phyloP scores from a whole-genome alignment of 1,140 invertebrate genomes.

The Drosophila mayri region DNA sequence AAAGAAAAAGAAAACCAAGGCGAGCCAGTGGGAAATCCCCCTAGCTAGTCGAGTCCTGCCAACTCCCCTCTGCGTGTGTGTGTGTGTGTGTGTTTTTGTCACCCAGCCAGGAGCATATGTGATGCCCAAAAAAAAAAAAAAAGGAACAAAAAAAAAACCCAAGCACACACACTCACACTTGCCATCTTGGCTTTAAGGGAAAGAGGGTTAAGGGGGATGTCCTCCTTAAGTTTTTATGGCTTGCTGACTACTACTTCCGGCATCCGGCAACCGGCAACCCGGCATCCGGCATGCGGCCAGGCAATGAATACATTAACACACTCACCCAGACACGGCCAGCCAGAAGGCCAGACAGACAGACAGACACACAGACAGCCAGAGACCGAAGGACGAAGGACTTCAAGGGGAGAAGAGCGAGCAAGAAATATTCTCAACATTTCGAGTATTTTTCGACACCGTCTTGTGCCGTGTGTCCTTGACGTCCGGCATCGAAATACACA shows the following conservation, averaged over 20 bases:
- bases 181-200: constrained; percentile 14
- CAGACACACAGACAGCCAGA: constrained; percentile 1
- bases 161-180: constrained; percentile 27
- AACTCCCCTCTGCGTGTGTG: background rate
- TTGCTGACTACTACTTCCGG: constrained; percentile 83
- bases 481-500: constrained; percentile 63
- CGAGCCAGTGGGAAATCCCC: constrained; percentile 20
- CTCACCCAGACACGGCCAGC: constrained; percentile 52
- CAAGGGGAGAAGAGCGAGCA: background rate
- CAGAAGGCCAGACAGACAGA: constrained; percentile 11
- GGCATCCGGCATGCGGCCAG: constrained; percentile 33
- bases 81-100: constrained; percentile 53
- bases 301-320: constrained; percentile 81
- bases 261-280: constrained; percentile 36
- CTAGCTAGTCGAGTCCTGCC: constrained; percentile 67
- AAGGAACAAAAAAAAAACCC: constrained; percentile 16
- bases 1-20: constrained; percentile 24
- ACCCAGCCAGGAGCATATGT: constrained; percentile 75
- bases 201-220: constrained; percentile 4
- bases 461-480: constrained; percentile 55
- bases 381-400: background rate
- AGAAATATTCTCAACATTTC: constrained; percentile 1
- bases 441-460: constrained; percentile 33
- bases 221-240: constrained; percentile 82
- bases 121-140: constrained; percentile 67